Conservation (phyloP, 2,797 vertebrate species). For the Rhabdomys pumilio region DNA sequence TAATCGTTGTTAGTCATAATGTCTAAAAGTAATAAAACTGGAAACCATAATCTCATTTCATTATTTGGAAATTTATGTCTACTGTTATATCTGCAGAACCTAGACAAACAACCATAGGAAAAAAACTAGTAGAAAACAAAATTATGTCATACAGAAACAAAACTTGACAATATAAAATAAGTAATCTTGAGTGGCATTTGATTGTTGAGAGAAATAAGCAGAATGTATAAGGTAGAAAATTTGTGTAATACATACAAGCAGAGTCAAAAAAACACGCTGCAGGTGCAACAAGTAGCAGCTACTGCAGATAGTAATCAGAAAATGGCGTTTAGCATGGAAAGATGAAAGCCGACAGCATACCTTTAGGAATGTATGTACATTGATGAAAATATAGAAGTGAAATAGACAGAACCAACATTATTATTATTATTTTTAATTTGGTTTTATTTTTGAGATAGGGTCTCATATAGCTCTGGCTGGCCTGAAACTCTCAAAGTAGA, state of each 20-base stretch:
- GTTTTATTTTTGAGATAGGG: background rate
- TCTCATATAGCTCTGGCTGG: background rate
- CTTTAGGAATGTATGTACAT: constrained; percentile 27
- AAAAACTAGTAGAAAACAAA: constrained; percentile 38
- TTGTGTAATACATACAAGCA: constrained; percentile 37
- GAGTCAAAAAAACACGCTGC: background rate
- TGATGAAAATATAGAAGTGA: constrained; percentile 6
- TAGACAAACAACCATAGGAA: constrained; percentile 28
- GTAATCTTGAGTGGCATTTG: constrained; percentile 26
- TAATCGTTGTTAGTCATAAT: constrained; percentile 46
- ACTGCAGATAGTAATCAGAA: background rate
- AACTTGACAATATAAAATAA: constrained; percentile 22
- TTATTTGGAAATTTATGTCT: constrained; percentile 59
- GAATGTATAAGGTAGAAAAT: constrained; percentile 16
- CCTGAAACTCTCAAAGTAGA: background rate
- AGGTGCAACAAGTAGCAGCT: constrained; percentile 1
- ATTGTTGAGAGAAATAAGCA: constrained; percentile 56
- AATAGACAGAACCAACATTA: constrained; percentile 47
- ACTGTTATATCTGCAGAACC: constrained; percentile 47
- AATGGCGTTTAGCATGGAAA: constrained; percentile 17
- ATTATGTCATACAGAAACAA: constrained; percentile 31
- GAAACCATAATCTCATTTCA: constrained; percentile 63
- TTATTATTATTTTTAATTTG: background rate
- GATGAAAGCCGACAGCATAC: background rate
- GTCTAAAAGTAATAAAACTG: constrained; percentile 55